A percentile compares a stretch with the other conserved stretches of the same genome.
phyloP scores from a whole-genome alignment of 1,140 invertebrate genomes.

The Ooceraea biroi region DNA sequence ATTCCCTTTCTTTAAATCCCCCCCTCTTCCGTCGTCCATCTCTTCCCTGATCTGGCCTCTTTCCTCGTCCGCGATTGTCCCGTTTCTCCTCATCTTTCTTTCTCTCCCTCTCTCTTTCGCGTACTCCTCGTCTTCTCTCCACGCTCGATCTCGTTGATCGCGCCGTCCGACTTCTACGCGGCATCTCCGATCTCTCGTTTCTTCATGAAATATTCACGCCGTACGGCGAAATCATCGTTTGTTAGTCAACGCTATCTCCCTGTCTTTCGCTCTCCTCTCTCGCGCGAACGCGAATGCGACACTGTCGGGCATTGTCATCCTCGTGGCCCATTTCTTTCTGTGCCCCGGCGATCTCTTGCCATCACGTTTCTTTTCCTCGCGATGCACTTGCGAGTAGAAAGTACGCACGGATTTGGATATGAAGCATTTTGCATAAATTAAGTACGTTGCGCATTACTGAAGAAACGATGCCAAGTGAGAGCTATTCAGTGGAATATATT shows the following conservation, averaged over 20 bases:
- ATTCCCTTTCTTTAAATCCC: slow-evolving; percentile 42
- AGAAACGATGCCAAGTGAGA: not conserved
- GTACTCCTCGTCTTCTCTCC: not conserved
- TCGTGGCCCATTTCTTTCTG: slow-evolving; percentile 62
- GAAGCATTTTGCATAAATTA: not conserved
- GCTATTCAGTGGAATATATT: too few relatives aligned
- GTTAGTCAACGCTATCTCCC: slow-evolving; percentile 76
- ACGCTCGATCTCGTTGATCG: slow-evolving; percentile 15
- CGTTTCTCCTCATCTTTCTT: not conserved
- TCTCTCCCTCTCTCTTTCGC: not conserved
- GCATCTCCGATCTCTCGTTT: slow-evolving; percentile 52
- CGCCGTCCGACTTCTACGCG: slow-evolving; percentile 14
- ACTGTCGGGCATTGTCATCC: slow-evolving; percentile 39
- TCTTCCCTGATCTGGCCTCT: slow-evolving; percentile 17
- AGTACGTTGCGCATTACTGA: not conserved
- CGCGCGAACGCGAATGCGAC: not conserved
- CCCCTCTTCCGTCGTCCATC: slow-evolving; percentile 38
- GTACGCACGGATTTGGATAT: not conserved
- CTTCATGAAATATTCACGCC: slow-evolving; percentile 83
- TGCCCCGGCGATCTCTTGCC: not conserved
- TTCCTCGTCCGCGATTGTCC: slow-evolving; percentile 55
- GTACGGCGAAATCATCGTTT: slow-evolving; percentile 80
- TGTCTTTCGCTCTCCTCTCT: slow-evolving; percentile 31
- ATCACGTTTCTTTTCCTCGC: slow-evolving; percentile 22
- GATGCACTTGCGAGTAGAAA: not conserved